Conservation (phyloP, 2,797 vertebrate genomes). For the Sebastes baramenuke region DNA sequence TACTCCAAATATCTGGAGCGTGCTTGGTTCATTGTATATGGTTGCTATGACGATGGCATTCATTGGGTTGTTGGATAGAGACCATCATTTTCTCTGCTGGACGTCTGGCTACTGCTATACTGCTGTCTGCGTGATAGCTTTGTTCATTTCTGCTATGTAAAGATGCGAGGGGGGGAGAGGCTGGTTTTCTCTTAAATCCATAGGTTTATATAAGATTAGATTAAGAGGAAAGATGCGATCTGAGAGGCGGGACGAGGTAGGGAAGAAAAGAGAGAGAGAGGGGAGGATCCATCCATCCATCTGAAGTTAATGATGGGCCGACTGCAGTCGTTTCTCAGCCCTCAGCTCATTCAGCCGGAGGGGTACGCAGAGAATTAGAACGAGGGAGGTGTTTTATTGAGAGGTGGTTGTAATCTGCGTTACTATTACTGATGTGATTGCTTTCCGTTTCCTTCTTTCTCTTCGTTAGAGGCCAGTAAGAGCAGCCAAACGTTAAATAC, state of each 20-base stretch:
- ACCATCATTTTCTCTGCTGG: slow-evolving; percentile 4
- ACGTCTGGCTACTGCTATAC: not conserved
- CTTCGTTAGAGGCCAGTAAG: not conserved
- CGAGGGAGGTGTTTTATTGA: not conserved
- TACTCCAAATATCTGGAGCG: not conserved
- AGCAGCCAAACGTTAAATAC: not conserved
- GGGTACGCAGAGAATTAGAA: not conserved
- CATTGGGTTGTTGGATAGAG: not conserved
- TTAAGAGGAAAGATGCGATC: not conserved
- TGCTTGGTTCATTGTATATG: slow-evolving; percentile 17
- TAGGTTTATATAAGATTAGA: not conserved
- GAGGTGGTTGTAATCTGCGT: slow-evolving; percentile 15
- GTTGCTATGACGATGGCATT: slow-evolving; percentile 41
- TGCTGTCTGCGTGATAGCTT: not conserved
- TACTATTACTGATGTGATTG: not conserved
- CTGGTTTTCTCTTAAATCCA: not conserved
- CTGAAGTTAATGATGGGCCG: slow-evolving; percentile 12
- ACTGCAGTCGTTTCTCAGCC: not conserved
- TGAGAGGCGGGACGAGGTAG: not conserved
- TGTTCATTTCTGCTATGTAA: not conserved
- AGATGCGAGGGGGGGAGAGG: not conserved
- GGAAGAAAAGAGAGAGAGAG: not conserved
- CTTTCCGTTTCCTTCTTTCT: slow-evolving; percentile 5
- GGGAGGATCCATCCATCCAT: slow-evolving; percentile 12
- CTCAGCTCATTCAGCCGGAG: slow-evolving; percentile 2